phyloP scores from a whole-genome alignment of 2,113 vertebrate species.

The Suricata suricatta region DNA sequence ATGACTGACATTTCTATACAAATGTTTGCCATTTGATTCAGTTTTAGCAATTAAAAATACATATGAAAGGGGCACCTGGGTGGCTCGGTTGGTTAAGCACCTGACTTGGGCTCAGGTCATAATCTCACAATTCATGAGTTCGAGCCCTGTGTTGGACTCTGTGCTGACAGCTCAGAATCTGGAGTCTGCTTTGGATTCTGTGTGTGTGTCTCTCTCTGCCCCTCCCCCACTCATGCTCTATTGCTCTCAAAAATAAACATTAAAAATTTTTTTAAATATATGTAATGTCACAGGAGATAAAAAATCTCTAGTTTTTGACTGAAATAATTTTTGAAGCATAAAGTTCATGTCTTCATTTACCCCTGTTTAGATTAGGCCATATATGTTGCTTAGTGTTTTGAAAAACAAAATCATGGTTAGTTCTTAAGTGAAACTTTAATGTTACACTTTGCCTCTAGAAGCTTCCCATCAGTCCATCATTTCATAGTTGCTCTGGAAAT shows the following conservation, averaged over 20 bases:
- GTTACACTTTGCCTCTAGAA: constrained; percentile 11
- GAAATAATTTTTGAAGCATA: constrained; percentile 30
- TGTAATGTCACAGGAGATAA: neutral
- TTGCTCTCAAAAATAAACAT: too few species aligned
- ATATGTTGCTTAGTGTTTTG: neutral
- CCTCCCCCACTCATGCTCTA: too few species aligned
- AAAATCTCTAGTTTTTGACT: neutral
- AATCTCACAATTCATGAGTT: too few species aligned
- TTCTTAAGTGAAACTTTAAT: neutral
- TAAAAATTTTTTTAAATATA: too few species aligned
- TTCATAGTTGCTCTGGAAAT: constrained; percentile 50
- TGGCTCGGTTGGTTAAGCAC: too few species aligned
- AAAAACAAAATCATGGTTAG: constrained; percentile 43
- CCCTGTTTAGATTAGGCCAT: constrained; percentile 10
- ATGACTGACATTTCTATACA: neutral
- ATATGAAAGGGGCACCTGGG: neutral
- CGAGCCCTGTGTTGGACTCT: too few species aligned
- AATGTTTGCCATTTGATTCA: constrained; percentile 29
- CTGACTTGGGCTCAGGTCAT: too few species aligned
- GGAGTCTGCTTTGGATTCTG: too few species aligned
- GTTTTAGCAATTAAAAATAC: constrained; percentile 33
- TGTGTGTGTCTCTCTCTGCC: too few species aligned
- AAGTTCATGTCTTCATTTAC: constrained; percentile 14
- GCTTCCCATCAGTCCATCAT: neutral
- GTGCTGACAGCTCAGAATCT: too few species aligned